phyloP scores from a whole-genome alignment of 1,140 invertebrate species.

The Pollicipes pollicipes region DNA sequence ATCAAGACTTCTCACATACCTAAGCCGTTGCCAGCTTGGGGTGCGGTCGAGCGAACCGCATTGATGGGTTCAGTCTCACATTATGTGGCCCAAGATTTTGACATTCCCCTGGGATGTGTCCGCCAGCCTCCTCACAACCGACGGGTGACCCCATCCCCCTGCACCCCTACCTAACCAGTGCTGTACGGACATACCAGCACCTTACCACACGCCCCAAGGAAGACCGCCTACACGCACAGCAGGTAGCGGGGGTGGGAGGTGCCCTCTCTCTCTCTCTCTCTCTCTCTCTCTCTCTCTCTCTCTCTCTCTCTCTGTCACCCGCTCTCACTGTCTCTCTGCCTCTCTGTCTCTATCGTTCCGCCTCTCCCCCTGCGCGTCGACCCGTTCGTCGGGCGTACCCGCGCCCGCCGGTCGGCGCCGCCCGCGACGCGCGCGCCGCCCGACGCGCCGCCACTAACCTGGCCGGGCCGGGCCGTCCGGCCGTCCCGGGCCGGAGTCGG shows the following conservation, averaged over 20 bases:
- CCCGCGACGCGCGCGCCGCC: no score
- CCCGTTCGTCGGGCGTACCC: no score
- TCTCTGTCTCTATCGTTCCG: neutral
- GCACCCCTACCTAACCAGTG: no score
- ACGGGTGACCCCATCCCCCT: no score
- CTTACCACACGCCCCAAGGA: no score
- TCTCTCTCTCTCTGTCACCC: no score
- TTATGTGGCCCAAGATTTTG: neutral
- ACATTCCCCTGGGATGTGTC: neutral
- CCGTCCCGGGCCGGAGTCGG: no score
- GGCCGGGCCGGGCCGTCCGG: neutral
- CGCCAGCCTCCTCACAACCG: neutral
- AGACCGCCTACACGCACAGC: neutral
- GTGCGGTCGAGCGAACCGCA: neutral
- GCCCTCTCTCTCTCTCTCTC: neutral
- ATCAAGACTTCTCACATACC: no score
- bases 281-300: no score
- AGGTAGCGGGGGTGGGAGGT: neutral
- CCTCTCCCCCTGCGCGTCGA: no score
- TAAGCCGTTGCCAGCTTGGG: neutral
- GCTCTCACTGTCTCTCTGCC: neutral
- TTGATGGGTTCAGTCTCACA: neutral
- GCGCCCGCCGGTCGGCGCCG: neutral
- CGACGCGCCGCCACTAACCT: neutral
- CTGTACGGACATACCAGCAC: neutral